These are phyloP conservation scores for Pelvicachromis taeniatus DNA, from an alignment of 2,113 vertebrate species.

Conservation along the genomic window DNA sequence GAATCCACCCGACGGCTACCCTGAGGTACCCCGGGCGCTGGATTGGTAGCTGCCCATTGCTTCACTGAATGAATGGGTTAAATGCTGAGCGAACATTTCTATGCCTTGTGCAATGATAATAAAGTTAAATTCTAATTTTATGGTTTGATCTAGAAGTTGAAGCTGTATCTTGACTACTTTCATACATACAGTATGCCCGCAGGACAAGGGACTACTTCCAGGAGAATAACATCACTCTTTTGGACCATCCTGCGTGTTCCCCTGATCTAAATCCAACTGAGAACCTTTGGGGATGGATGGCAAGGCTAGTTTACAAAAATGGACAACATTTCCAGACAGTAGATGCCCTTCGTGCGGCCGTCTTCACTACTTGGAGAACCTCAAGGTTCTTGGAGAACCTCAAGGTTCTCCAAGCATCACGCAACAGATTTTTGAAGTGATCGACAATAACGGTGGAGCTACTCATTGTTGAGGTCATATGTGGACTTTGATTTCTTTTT, in stretches of 20 bases:
- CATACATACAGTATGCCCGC: background rate
- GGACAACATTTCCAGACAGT: background rate
- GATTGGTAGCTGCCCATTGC: too few species aligned
- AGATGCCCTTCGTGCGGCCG: fast-evolving
- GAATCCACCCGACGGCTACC: too few species aligned
- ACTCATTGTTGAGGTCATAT: background rate
- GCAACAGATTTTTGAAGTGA: background rate
- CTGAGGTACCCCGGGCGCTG: too few species aligned
- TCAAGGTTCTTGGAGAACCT: background rate
- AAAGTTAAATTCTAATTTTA: background rate
- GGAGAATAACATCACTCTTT: background rate
- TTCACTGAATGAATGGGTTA: too few species aligned
- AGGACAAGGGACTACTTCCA: background rate
- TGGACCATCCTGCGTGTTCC: background rate
- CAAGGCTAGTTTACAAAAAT: fast-evolving
- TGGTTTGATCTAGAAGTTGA: background rate
- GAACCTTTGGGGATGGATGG: background rate
- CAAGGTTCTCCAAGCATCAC: background rate
- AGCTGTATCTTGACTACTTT: fast-evolving
- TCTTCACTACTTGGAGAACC: background rate
- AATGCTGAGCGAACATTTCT: too few species aligned
- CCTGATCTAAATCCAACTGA: background rate
- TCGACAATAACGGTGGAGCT: fast-evolving
- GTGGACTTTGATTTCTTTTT: background rate
- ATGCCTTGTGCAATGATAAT: too few species aligned